Percentiles rank a stretch among this genome's conserved stretches.
phyloP scores from a whole-genome alignment of 2,888 invertebrate species.

The Drosophila longiperda region DNA sequence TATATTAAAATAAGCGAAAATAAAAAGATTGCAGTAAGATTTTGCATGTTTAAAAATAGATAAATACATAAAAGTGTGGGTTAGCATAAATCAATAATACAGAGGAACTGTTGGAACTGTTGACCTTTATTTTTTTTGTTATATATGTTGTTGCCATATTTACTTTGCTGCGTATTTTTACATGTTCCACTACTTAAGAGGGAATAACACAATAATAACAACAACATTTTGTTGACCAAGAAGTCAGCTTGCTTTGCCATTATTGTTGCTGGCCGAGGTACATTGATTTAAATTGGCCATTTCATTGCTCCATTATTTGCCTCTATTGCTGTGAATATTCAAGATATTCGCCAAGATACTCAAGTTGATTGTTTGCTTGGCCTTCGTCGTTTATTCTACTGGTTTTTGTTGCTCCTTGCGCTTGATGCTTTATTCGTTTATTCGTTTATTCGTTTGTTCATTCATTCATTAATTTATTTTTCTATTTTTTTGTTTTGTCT shows the following conservation, averaged over 20 bases:
- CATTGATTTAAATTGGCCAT: constrained; percentile 71
- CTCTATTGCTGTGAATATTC: constrained; percentile 12
- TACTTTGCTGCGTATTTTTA: not conserved
- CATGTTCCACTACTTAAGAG: not conserved
- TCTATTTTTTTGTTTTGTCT: constrained; percentile 34
- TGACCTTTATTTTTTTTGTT: not conserved
- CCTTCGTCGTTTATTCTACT: constrained; percentile 20
- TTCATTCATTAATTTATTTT: constrained; percentile 29
- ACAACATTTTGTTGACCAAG: constrained; percentile 1
- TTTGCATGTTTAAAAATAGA: not conserved
- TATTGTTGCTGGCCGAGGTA: constrained; percentile 37
- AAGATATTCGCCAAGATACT: constrained; percentile 41
- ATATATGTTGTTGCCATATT: not conserved
- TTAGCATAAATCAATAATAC: not conserved
- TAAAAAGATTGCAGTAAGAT: not conserved
- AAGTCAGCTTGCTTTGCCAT: constrained; percentile 43
- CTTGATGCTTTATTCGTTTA: constrained; percentile 14
- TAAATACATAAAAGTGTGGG: not conserved
- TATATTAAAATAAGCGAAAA: not conserved
- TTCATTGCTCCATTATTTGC: constrained; percentile 69
- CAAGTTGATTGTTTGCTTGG: constrained; percentile 60
- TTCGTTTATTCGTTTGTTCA: not conserved
- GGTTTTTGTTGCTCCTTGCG: not conserved
- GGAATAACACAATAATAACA: not conserved
- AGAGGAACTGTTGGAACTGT: not conserved